Conservation (phyloP, 2,113 vertebrate species). For the Macrotus californicus region DNA sequence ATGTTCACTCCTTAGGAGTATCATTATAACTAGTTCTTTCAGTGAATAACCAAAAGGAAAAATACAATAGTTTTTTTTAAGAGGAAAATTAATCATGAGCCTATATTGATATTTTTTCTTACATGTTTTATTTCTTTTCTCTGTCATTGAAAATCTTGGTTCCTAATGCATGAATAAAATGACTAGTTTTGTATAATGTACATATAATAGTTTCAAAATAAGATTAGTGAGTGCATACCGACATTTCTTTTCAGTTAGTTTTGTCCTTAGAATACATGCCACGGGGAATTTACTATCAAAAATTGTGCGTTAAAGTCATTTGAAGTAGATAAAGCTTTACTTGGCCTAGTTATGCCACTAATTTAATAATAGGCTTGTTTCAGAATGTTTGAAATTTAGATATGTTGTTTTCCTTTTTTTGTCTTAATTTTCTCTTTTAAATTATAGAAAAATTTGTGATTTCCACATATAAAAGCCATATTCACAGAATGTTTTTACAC, state of each 20-base stretch:
- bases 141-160: neutral
- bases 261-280: neutral
- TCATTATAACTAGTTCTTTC: neutral
- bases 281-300: neutral
- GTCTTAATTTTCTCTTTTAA: neutral
- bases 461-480: neutral
- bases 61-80: neutral
- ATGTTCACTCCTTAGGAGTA: neutral
- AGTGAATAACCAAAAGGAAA: neutral
- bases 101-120: neutral
- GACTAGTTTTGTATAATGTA: neutral
- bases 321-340: neutral
- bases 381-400: neutral
- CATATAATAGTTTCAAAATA: neutral
- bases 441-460: neutral
- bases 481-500: neutral
- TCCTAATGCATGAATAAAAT: neutral
- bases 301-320: neutral
- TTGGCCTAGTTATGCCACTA: neutral
- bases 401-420: neutral
- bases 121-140: neutral
- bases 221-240: neutral
- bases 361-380: neutral
- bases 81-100: neutral
- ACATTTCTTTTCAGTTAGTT: neutral